A percentile compares a stretch with the other conserved stretches of the same genome.
Conservation (phyloP, 1,140 invertebrate species). For the Myzus persicae region DNA sequence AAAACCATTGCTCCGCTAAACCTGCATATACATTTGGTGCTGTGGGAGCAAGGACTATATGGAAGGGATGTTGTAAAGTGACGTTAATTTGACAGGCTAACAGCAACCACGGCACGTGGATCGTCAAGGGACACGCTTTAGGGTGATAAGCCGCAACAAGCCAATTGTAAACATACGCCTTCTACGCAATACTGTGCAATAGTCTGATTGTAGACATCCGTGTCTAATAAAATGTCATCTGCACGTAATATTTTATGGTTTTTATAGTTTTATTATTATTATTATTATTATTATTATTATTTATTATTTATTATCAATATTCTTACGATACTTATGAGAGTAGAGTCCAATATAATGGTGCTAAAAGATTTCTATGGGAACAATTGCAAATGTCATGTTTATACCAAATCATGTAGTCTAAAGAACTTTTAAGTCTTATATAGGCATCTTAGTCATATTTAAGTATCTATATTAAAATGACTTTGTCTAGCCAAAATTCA, state of each 20-base stretch:
- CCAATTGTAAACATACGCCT: constrained; percentile 35
- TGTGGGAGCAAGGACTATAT: not conserved
- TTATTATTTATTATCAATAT: too few relatives aligned
- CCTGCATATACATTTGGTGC: not conserved
- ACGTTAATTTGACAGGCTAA: constrained; percentile 49
- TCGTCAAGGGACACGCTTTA: constrained; percentile 24
- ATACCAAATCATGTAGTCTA: not conserved
- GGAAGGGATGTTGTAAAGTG: constrained; percentile 16
- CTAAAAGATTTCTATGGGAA: not conserved
- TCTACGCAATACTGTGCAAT: not conserved
- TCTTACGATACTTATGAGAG: not conserved
- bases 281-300: too few relatives aligned
- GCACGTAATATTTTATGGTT: constrained; percentile 13
- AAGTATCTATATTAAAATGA: not conserved
- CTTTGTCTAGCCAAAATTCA: not conserved
- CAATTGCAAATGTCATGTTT: not conserved
- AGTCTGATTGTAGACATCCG: not conserved
- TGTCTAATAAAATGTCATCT: constrained; percentile 19
- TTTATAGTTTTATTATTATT: not conserved
- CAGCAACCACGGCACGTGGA: constrained; percentile 30
- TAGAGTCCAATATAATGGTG: not conserved
- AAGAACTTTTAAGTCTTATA: not conserved
- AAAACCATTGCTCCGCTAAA: not conserved
- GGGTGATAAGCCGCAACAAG: constrained; percentile 25
- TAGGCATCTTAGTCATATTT: not conserved